phyloP scores from a whole-genome alignment of 2,888 invertebrate genomes.

The Cryptus armator region DNA sequence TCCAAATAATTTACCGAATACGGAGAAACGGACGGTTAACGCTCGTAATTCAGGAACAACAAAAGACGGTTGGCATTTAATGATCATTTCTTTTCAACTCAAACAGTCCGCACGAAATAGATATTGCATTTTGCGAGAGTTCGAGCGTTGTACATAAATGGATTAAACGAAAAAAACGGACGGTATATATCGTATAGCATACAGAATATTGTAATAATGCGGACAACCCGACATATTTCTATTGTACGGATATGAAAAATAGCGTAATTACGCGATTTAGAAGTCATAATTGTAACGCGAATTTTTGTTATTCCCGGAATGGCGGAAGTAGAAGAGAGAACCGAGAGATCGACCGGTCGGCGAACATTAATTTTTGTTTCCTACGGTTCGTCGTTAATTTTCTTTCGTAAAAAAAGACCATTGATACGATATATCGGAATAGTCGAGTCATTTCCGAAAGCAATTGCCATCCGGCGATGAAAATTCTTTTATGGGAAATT shows the following conservation, averaged over 20 bases:
- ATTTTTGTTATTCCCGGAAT: conserved; percentile 14
- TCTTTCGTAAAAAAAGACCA: too few relatives aligned
- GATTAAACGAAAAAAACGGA: conserved; percentile 21
- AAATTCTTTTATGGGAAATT: too few relatives aligned
- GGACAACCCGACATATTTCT: conserved; percentile 23
- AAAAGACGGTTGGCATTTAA: conserved; percentile 59
- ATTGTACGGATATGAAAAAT: conserved; percentile 22
- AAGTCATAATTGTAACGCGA: conserved; percentile 21
- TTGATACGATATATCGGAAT: too few relatives aligned
- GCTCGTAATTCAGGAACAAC: not conserved
- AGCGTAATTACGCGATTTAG: conserved; percentile 39
- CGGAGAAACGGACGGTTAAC: conserved; percentile 22
- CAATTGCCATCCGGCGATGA: too few relatives aligned
- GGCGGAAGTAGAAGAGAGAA: too few relatives aligned
- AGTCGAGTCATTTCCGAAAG: too few relatives aligned
- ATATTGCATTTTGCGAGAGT: conserved; percentile 33
- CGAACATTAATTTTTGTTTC: too few relatives aligned
- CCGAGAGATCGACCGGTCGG: too few relatives aligned
- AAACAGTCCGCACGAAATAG: conserved; percentile 31
- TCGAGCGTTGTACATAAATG: conserved; percentile 22
- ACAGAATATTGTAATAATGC: conserved; percentile 15
- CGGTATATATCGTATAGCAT: not conserved
- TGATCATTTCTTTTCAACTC: conserved; percentile 3
- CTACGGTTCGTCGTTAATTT: too few relatives aligned
- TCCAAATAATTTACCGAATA: conserved; percentile 5